phyloP scores from a whole-genome alignment of 2,113 vertebrate genomes.

The Crotophaga sulcirostris region DNA sequence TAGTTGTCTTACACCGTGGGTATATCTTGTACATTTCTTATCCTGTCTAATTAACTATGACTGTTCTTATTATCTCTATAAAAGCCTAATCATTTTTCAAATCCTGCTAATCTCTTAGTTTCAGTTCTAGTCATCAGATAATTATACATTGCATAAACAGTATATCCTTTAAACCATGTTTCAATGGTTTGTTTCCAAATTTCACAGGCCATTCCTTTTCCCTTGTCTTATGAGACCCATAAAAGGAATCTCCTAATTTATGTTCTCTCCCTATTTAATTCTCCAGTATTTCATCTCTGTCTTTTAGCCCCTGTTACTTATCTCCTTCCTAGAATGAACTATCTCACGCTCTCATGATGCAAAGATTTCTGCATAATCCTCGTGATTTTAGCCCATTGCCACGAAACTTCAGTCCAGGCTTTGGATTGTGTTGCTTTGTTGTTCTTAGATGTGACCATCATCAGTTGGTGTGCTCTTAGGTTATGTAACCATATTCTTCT shows the following conservation, averaged over 20 bases:
- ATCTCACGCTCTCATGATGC: neutral
- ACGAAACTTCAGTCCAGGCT: neutral
- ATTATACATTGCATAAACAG: neutral
- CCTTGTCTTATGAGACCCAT: neutral
- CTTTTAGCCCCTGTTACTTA: neutral
- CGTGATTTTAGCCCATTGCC: neutral
- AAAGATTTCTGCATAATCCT: neutral
- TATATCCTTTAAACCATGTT: neutral
- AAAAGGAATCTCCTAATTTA: neutral
- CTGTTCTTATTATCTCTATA: neutral
- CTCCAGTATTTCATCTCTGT: neutral
- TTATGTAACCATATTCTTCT: neutral
- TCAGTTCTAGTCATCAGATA: neutral
- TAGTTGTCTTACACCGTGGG: accelerated
- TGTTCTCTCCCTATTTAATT: neutral
- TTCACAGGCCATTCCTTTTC: neutral
- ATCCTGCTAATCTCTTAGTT: neutral
- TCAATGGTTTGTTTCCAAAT: neutral
- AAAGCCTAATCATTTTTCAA: neutral
- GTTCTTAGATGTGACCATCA: neutral
- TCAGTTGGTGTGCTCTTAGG: neutral
- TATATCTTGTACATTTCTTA: neutral
- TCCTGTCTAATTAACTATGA: neutral
- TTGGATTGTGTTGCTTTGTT: neutral
- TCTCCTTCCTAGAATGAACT: neutral